Evolutionary conservation across 2,113 vertebrate genomes (phyloP), one percentile per base, ranked within the genome.

Genomic region (Plectropomus leopardus): DNA sequence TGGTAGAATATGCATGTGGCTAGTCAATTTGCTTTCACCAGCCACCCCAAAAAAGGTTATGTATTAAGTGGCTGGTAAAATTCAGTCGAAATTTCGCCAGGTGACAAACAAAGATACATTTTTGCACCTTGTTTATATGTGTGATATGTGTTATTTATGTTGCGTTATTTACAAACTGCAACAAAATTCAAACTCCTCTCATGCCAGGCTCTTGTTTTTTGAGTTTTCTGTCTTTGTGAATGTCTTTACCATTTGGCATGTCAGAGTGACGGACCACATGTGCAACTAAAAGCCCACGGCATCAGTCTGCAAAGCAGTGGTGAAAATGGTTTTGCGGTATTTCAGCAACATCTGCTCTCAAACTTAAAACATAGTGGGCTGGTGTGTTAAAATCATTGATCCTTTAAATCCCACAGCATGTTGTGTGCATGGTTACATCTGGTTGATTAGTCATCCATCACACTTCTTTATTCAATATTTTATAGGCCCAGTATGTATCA

Each of bases 371-470:
- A 23, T n/a, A 30, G 34, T 53, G 14, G 64, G 47, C 36, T 60
- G 4, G 50, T 64, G 42, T 83, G 68, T 63, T 83, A 24, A 78
- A 88, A 78, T 44, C 21, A 90, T 86, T 86, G 82, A 84, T 81
- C 64, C 45, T 26, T 74, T 11, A 66, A 75, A 72, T 76, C 73
- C 64, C 71, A n/a, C 3, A 13, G 66, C 57, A 68, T 82, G 58
- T 78, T 11, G 8, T 60, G 78, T 53, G 9, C 42, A 7, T 64
- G 16, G 73, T 36, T 61, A 79, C 84, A 78, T 88, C 69, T 84
- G 76, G 65, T 44, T 63, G 63, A 82, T 58, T 21, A 58, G 48
- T 67, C 72, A 83, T 73, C 66, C 32, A 70, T 85, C 83, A 79
- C 26, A 5, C 59, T 76, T 55, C 81, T 78, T 85, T 73, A 61